phyloP scores from a whole-genome alignment of 2,888 invertebrate species.

The Aplocera efformata region DNA sequence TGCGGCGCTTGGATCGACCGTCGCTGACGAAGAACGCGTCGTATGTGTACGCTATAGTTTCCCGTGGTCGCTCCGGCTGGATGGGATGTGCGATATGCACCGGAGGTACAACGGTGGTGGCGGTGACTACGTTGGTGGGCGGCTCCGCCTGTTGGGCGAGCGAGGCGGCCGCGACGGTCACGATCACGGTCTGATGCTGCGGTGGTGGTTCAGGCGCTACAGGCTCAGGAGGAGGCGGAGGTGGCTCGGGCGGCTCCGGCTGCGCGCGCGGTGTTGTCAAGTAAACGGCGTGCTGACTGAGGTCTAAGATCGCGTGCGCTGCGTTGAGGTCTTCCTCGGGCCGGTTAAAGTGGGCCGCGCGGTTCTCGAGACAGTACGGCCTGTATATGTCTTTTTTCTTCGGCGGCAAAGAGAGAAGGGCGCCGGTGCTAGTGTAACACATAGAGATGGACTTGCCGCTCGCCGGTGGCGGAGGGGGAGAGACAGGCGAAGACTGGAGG shows the following conservation, averaged over 20 bases:
- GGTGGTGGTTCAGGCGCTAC: conserved; percentile 35
- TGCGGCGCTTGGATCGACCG: conserved; percentile 90
- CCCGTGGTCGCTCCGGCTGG: conserved; percentile 63
- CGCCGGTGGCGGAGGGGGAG: conserved; percentile 75
- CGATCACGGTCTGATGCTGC: conserved; percentile 26
- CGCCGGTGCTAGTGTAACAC: conserved; percentile 92
- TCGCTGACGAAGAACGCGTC: conserved; percentile 96
- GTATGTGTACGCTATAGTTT: conserved; percentile 93
- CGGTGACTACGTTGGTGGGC: too few relatives aligned
- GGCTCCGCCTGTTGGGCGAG: too few relatives aligned
- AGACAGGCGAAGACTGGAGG: conserved; percentile 73
- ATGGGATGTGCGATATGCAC: conserved; percentile 10
- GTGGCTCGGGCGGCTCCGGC: conserved; percentile 33
- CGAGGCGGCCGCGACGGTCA: conserved; percentile 23
- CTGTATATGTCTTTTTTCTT: conserved; percentile 95
- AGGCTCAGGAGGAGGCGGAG: conserved; percentile 58
- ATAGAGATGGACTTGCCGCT: conserved; percentile 88
- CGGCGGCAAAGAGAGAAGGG: conserved; percentile 90
- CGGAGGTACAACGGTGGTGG: too few relatives aligned
- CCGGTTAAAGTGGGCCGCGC: conserved; percentile 77
- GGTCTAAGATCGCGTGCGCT: conserved; percentile 93
- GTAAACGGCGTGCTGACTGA: conserved; percentile 91
- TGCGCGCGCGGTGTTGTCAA: conserved; percentile 78
- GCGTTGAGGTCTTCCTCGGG: conserved; percentile 92
- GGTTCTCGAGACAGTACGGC: conserved; percentile 90